These are phyloP conservation scores for Heterodera schachtii DNA, from an alignment of 1,140 invertebrate species.

Conservation along the genomic window DNA sequence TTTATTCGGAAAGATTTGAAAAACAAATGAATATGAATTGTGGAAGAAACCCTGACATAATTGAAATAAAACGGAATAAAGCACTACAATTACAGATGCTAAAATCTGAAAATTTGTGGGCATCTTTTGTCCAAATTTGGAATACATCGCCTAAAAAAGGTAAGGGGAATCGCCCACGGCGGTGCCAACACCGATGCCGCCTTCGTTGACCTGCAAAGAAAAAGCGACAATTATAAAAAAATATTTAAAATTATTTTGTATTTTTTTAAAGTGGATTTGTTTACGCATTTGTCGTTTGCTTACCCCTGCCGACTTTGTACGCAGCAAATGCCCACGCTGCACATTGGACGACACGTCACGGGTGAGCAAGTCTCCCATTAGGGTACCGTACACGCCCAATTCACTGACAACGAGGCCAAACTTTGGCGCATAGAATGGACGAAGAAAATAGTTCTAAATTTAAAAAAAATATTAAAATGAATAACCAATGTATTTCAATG, in stretches of 20 bases:
- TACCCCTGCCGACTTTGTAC: constrained; percentile 77
- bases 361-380: constrained; percentile 70
- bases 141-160: constrained; percentile 54
- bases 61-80: too few relatives aligned
- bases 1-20: too few relatives aligned
- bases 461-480: constrained; percentile 9
- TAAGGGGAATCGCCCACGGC: constrained; percentile 78
- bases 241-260: too few relatives aligned
- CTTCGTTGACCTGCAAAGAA: constrained; percentile 78
- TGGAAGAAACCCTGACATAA: too few relatives aligned
- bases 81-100: too few relatives aligned
- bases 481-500: too few relatives aligned
- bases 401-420: constrained; percentile 80
- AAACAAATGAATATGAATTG: too few relatives aligned
- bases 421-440: constrained; percentile 81
- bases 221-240: too few relatives aligned
- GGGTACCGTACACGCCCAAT: constrained; percentile 88
- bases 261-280: too few relatives aligned
- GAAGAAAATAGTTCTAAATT: constrained; percentile 81
- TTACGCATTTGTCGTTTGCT: too few relatives aligned
- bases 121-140: too few relatives aligned
- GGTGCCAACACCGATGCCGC: constrained; percentile 85
- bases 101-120: too few relatives aligned
- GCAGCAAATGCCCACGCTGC: constrained; percentile 85
- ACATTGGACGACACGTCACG: constrained; percentile 70